These are phyloP conservation scores for Trichacis sp. DNA, from an alignment of 2,888 invertebrate species.

Conservation along the genomic window DNA sequence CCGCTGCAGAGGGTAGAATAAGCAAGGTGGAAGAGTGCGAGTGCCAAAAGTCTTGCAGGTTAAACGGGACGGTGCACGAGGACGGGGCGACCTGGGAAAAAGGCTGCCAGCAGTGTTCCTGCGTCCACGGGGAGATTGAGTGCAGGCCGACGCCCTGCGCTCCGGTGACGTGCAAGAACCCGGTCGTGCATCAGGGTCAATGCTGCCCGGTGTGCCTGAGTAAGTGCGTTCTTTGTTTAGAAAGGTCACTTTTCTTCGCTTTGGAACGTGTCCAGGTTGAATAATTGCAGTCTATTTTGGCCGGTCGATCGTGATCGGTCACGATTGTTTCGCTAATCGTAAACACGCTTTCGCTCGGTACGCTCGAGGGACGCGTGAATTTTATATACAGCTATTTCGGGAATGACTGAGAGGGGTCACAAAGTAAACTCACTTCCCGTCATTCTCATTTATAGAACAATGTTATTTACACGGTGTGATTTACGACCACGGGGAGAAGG, in stretches of 20 bases:
- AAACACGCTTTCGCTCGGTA: conserved; percentile 13
- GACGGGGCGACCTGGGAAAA: conserved; percentile 89
- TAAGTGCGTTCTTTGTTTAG: conserved; percentile 71
- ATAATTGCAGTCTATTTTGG: conserved; percentile 23
- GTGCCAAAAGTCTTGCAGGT: conserved; percentile 88
- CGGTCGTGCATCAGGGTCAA: conserved; percentile 81
- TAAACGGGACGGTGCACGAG: conserved; percentile 83
- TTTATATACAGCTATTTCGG: not conserved
- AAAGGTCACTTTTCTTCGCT: conserved; percentile 8
- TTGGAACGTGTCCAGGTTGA: conserved; percentile 26
- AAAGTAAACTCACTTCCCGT: not conserved
- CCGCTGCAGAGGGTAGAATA: conserved; percentile 83
- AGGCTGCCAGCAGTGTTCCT: conserved; percentile 89
- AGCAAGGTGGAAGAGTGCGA: conserved; percentile 88
- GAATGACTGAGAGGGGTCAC: not conserved
- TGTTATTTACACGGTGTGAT: conserved; percentile 77
- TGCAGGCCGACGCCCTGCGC: conserved; percentile 88
- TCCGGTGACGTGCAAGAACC: conserved; percentile 82
- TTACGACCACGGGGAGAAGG: conserved; percentile 86
- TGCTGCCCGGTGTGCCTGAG: conserved; percentile 90
- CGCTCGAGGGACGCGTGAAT: not conserved
- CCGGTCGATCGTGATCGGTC: conserved; percentile 17
- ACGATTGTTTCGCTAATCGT: conserved; percentile 7
- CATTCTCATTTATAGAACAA: conserved; percentile 72
- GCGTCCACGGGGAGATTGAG: conserved; percentile 87